A percentile compares a stretch with the other conserved stretches of the same genome.
phyloP scores from a whole-genome alignment of 2,888 invertebrate species.

The Drosophila picticornis region DNA sequence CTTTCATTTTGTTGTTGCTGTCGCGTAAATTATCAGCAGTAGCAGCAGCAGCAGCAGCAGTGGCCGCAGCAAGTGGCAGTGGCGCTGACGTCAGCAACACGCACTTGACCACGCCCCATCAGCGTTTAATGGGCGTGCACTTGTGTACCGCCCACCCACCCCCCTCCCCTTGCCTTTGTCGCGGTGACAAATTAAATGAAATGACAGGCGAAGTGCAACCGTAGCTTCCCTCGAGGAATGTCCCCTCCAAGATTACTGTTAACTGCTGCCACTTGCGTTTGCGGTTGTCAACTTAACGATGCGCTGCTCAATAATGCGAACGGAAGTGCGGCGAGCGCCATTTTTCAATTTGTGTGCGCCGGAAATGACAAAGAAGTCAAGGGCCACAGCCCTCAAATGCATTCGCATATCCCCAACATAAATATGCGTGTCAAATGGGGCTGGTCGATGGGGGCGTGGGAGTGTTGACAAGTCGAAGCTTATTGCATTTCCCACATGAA shows the following conservation, averaged over 20 bases:
- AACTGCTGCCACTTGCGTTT: slow-evolving; percentile 32
- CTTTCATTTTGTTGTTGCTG: slow-evolving; percentile 12
- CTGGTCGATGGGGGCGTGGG: not conserved
- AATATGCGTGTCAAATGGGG: not conserved
- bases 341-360: slow-evolving; percentile 76
- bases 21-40: slow-evolving; percentile 39
- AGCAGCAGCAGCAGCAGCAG: slow-evolving; percentile 24
- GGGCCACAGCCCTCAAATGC: slow-evolving; percentile 28
- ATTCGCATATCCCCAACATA: slow-evolving; percentile 7
- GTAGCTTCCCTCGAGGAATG: not conserved
- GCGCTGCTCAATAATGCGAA: slow-evolving; percentile 64
- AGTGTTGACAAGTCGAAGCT: slow-evolving; percentile 23
- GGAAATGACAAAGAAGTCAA: slow-evolving; percentile 66
- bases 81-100: slow-evolving; percentile 66
- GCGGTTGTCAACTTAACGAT: slow-evolving; percentile 68
- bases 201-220: slow-evolving; percentile 43
- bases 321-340: slow-evolving; percentile 72
- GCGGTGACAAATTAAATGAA: slow-evolving; percentile 74
- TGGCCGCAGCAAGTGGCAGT: slow-evolving; percentile 15
- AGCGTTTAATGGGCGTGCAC: slow-evolving; percentile 37
- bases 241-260: slow-evolving; percentile 12
- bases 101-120: slow-evolving; percentile 44
- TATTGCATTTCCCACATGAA: slow-evolving; percentile 68
- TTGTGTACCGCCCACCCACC: not conserved
- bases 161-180: not conserved